Conservation (phyloP, 2,888 invertebrate species). For the Volucella inanis region DNA sequence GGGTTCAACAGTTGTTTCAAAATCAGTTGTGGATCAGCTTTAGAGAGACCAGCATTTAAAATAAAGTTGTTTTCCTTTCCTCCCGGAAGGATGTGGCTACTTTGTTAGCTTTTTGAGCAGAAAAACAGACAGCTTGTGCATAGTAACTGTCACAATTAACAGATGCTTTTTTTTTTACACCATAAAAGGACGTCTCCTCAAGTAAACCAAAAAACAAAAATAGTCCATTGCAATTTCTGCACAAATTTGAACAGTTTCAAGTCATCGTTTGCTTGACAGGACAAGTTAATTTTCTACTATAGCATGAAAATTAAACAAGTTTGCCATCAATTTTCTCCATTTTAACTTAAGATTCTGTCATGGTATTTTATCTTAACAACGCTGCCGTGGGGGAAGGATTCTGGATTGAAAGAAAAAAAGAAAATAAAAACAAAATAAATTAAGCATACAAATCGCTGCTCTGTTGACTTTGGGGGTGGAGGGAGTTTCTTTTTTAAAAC, state of each 20-base stretch:
- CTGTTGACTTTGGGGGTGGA: slow-evolving; percentile 40
- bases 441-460: slow-evolving; percentile 56
- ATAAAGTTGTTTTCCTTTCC: slow-evolving; percentile 6
- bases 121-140: neutral
- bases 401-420: neutral
- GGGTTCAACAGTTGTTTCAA: slow-evolving; percentile 41
- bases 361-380: slow-evolving; percentile 27
- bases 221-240: slow-evolving; percentile 16
- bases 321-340: slow-evolving; percentile 70
- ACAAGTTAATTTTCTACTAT: slow-evolving; percentile 65
- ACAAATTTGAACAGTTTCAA: slow-evolving; percentile 33
- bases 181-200: slow-evolving; percentile 21
- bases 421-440: slow-evolving; percentile 28
- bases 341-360: slow-evolving; percentile 52
- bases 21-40: slow-evolving; percentile 47
- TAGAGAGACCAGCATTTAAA: slow-evolving; percentile 3
- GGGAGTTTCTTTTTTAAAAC: slow-evolving; percentile 18
- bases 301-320: slow-evolving; percentile 70
- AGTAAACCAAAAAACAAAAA: neutral
- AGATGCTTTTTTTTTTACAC: slow-evolving; percentile 43
- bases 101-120: slow-evolving; percentile 26
- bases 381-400: slow-evolving; percentile 17
- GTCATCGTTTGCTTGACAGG: slow-evolving; percentile 18
- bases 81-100: slow-evolving; percentile 54
- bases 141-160: slow-evolving; percentile 50